Conservation (phyloP, 2,113 vertebrate genomes). For the Hippocampus comes region DNA sequence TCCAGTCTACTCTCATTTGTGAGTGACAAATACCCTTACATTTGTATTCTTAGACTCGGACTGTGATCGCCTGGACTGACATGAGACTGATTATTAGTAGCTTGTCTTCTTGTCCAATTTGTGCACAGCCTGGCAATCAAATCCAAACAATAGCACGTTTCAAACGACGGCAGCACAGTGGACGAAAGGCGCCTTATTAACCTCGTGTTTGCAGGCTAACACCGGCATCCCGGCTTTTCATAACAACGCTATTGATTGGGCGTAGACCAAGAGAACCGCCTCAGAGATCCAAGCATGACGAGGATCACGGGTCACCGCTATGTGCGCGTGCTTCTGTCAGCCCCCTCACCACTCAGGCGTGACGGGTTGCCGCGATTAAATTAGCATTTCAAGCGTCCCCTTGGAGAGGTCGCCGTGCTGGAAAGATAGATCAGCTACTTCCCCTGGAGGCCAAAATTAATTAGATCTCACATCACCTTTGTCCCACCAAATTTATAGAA, state of each 20-base stretch:
- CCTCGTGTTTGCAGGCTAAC: constrained; percentile 10
- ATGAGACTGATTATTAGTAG: neutral
- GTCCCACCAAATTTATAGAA: constrained; percentile 5
- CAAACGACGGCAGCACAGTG: neutral
- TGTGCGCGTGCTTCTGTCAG: neutral
- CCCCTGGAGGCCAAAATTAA: constrained; percentile 13
- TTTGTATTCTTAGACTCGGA: constrained; percentile 1
- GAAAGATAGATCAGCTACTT: constrained; percentile 28
- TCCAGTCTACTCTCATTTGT: neutral
- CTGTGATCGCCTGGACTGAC: constrained; percentile 18
- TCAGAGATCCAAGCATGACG: constrained; percentile 14
- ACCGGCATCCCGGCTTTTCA: constrained; percentile 14
- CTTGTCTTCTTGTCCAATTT: neutral
- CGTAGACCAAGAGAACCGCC: constrained; percentile 14
- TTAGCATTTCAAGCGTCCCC: constrained; percentile 21
- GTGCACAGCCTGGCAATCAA: constrained; percentile 6
- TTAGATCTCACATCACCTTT: constrained; percentile 3
- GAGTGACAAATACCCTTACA: neutral
- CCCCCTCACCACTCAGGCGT: neutral
- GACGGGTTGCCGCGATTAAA: constrained; percentile 11
- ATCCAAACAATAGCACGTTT: neutral
- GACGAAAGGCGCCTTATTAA: constrained; percentile 18
- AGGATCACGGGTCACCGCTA: neutral
- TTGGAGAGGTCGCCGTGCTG: constrained; percentile 3
- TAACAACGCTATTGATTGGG: constrained; percentile 25